These are phyloP conservation scores for Larimichthys polyactis DNA, from an alignment of 2,113 vertebrate species.

Conservation along the genomic window DNA sequence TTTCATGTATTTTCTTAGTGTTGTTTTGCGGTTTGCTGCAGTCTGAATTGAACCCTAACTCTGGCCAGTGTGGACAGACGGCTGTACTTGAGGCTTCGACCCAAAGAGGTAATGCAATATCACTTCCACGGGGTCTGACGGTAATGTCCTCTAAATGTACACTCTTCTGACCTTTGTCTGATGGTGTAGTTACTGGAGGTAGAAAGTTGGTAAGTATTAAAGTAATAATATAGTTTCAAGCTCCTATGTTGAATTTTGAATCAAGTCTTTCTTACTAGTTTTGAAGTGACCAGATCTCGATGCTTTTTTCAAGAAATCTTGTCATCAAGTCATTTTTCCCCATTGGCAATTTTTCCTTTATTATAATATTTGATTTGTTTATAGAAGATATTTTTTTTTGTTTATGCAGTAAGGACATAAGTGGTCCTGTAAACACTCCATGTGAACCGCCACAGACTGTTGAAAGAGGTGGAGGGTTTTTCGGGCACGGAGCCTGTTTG, in stretches of 20 bases:
- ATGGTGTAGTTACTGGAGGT: not conserved
- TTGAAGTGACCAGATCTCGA: not conserved
- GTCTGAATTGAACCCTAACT: not conserved
- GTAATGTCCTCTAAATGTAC: not conserved
- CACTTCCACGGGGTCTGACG: not conserved
- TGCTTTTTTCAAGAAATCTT: not conserved
- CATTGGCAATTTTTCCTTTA: rapidly evolving
- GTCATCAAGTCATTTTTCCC: not conserved
- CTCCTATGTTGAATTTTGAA: not conserved
- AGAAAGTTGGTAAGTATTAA: not conserved
- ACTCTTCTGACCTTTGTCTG: not conserved
- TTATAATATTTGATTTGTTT: conserved; percentile 13
- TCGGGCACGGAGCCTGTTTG: conserved; percentile 23
- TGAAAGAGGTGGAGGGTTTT: conserved; percentile 61
- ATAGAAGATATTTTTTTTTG: not conserved
- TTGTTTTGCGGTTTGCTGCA: not conserved
- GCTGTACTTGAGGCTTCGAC: not conserved
- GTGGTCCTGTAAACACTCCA: conserved; percentile 35
- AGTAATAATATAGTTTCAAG: not conserved
- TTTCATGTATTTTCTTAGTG: no score
- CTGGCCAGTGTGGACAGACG: not conserved
- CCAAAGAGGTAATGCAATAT: not conserved
- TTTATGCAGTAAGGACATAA: conserved; percentile 9
- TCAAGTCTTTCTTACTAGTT: not conserved
- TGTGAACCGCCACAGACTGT: conserved; percentile 53